Evolutionary conservation across 2,888 invertebrate species (phyloP).

Genomic region (Drosophila ezoana): DNA sequence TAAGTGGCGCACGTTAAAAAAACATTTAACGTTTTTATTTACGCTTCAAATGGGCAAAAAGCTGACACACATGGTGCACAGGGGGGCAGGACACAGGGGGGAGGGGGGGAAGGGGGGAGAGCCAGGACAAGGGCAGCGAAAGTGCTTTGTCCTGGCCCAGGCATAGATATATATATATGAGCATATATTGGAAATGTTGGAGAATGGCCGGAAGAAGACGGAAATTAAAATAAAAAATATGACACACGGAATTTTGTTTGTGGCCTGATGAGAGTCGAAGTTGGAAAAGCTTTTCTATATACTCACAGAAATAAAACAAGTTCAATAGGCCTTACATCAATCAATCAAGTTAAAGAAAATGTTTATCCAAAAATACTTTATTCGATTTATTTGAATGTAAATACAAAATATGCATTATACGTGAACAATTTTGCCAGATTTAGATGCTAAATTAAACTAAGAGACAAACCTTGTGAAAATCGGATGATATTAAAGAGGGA

Average conservation of each 20-base stretch:
- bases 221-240: constrained; percentile 76
- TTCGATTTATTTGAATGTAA: too few relatives aligned
- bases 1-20: constrained; percentile 80
- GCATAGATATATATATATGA: constrained; percentile 41
- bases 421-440: too few relatives aligned
- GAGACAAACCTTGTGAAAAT: too few relatives aligned
- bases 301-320: not conserved
- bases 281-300: not conserved
- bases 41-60: constrained; percentile 62
- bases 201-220: constrained; percentile 52
- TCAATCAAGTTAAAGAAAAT: not conserved
- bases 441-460: too few relatives aligned
- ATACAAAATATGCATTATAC: too few relatives aligned
- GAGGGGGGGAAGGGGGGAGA: not conserved
- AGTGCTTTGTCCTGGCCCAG: constrained; percentile 68
- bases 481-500: too few relatives aligned
- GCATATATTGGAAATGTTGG: constrained; percentile 26
- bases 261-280: constrained; percentile 4
- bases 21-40: constrained; percentile 81
- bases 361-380: not conserved
- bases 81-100: constrained; percentile 1
- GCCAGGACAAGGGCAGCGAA: constrained; percentile 40
- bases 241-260: constrained; percentile 27
- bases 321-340: not conserved
- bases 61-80: constrained; percentile 10